phyloP scores from a whole-genome alignment of 2,113 vertebrate species.

The Carassius gibelio region DNA sequence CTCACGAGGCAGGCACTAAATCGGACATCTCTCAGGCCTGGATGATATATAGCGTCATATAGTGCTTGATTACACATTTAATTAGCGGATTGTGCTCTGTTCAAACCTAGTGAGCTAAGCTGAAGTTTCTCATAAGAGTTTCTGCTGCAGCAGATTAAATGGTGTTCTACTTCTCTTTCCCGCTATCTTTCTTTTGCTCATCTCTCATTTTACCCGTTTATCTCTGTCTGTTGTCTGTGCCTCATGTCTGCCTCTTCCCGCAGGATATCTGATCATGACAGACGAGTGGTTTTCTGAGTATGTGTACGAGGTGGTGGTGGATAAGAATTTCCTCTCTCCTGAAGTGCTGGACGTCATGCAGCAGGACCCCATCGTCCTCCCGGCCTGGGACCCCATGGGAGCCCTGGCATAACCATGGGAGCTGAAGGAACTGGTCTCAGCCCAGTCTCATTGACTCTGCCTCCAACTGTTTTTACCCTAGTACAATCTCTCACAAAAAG shows the following conservation, averaged over 20 bases:
- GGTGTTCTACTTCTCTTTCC: background rate
- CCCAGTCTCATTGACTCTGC: conserved; percentile 64
- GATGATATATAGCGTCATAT: background rate
- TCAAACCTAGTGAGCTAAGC: background rate
- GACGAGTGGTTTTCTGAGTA: conserved; percentile 98
- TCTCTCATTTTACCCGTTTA: conserved; percentile 3
- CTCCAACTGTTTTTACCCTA: conserved; percentile 66
- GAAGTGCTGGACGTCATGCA: conserved; percentile 88
- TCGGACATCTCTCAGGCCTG: background rate
- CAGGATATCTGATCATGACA: conserved; percentile 97
- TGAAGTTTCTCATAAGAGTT: conserved; percentile 1
- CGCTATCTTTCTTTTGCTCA: conserved; percentile 4
- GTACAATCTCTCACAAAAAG: conserved; percentile 47
- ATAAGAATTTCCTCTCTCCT: conserved; percentile 82
- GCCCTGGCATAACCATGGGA: conserved; percentile 81
- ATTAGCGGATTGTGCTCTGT: background rate
- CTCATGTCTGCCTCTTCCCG: conserved; percentile 40
- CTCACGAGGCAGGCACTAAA: background rate
- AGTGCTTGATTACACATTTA: background rate
- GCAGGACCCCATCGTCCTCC: conserved; percentile 87
- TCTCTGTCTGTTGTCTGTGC: background rate
- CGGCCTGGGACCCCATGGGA: conserved; percentile 99
- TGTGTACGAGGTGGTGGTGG: conserved; percentile 96
- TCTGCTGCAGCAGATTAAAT: conserved; percentile 15
- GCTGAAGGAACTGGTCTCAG: conserved; percentile 55